phyloP scores from a whole-genome alignment of 2,888 invertebrate species.

The Conistra vaccinii region DNA sequence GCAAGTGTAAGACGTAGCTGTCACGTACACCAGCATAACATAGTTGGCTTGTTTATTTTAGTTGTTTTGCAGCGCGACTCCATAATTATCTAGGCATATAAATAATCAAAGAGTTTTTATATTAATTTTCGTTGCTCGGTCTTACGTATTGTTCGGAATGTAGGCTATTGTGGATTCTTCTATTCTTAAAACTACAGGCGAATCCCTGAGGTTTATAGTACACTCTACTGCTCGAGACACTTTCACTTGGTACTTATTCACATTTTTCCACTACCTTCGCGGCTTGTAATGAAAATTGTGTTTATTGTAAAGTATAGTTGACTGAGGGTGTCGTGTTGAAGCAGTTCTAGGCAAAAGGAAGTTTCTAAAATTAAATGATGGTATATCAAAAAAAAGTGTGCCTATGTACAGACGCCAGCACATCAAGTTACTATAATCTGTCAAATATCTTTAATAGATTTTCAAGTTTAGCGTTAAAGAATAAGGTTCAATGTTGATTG shows the following conservation, averaged over 20 bases:
- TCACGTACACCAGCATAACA: too few relatives aligned
- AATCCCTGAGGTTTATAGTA: slow-evolving; percentile 29
- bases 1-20: too few relatives aligned
- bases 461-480: too few relatives aligned
- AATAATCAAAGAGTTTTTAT: background rate
- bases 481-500: too few relatives aligned
- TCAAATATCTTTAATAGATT: too few relatives aligned
- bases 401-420: too few relatives aligned
- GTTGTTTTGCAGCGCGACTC: too few relatives aligned
- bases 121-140: slow-evolving; percentile 46
- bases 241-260: slow-evolving; percentile 15
- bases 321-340: background rate
- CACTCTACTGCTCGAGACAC: slow-evolving; percentile 5
- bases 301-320: background rate
- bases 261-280: slow-evolving; percentile 1
- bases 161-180: slow-evolving; percentile 51
- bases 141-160: slow-evolving; percentile 50
- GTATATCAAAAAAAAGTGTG: slow-evolving; percentile 17
- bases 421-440: too few relatives aligned
- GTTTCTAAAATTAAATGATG: slow-evolving; percentile 6
- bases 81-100: too few relatives aligned
- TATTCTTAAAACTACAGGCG: slow-evolving; percentile 39
- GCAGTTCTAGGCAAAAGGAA: background rate
- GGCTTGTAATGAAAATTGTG: background rate
- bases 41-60: too few relatives aligned